Conservation (phyloP, 2,888 invertebrate species). For the Augochlorella aurata region DNA sequence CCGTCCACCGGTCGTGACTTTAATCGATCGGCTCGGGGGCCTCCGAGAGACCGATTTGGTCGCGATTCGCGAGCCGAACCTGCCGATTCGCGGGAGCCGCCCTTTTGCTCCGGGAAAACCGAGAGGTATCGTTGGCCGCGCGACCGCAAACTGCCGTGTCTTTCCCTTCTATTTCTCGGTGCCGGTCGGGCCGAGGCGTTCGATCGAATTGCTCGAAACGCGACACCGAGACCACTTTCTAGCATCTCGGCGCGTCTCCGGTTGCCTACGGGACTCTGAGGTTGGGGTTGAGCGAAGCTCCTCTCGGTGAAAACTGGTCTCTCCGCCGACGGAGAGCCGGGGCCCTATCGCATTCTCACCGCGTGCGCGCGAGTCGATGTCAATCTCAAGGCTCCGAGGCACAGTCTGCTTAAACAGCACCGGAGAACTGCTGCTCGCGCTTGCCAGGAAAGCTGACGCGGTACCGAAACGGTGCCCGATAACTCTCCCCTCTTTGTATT, state of each 20-base stretch:
- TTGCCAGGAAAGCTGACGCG: neutral
- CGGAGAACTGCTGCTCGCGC: neutral
- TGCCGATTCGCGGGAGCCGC: neutral
- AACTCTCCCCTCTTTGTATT: neutral
- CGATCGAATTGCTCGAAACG: conserved; percentile 63
- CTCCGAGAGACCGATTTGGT: neutral
- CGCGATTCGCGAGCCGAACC: neutral
- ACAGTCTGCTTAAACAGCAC: conserved; percentile 26
- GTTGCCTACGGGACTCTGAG: conserved; percentile 58
- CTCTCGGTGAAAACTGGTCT: conserved; percentile 56
- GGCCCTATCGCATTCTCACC: conserved; percentile 25
- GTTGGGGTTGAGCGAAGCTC: conserved; percentile 55
- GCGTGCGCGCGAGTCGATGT: conserved; percentile 49
- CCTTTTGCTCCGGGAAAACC: neutral
- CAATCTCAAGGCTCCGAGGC: conserved; percentile 49
- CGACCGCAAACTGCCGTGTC: conserved; percentile 50
- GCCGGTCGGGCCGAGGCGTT: conserved; percentile 33
- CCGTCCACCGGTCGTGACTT: conserved; percentile 6
- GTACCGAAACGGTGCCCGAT: neutral
- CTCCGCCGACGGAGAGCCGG: conserved; percentile 34
- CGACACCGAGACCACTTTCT: conserved; percentile 66
- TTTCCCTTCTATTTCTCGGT: conserved; percentile 26
- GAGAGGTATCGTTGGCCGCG: conserved; percentile 39
- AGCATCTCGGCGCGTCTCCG: conserved; percentile 58
- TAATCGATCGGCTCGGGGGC: conserved; percentile 16